phyloP scores from a whole-genome alignment of 2,113 vertebrate species.

The Bos indicus region DNA sequence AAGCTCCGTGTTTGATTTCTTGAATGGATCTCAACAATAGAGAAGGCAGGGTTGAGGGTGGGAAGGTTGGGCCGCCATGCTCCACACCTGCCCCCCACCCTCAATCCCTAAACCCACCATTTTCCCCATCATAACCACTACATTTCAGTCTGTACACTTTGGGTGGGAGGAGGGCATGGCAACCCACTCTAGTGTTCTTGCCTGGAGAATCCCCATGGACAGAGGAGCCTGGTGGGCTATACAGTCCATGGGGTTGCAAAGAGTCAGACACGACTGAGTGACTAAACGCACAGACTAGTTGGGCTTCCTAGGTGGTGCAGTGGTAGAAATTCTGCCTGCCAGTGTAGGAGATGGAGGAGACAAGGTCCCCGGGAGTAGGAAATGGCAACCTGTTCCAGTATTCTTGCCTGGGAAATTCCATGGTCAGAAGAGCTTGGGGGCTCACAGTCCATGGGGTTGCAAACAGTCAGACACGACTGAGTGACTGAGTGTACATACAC shows the following conservation, averaged over 20 bases:
- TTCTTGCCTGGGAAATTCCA: background rate
- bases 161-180: background rate
- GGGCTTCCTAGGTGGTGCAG: background rate
- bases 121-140: background rate
- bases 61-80: background rate
- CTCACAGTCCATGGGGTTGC: background rate
- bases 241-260: background rate
- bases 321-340: background rate
- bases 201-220: background rate
- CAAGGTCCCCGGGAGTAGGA: background rate
- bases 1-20: background rate
- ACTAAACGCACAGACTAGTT: background rate
- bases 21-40: background rate
- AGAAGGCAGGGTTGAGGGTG: background rate
- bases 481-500: background rate
- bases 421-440: background rate
- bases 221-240: background rate
- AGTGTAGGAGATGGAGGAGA: background rate
- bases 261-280: background rate
- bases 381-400: accelerated
- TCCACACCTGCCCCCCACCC: accelerated
- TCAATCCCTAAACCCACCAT: background rate
- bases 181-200: background rate
- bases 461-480: background rate
- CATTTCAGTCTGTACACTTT: background rate